phyloP scores from a whole-genome alignment of 2,888 invertebrate genomes.

The Fragum whitleyi region DNA sequence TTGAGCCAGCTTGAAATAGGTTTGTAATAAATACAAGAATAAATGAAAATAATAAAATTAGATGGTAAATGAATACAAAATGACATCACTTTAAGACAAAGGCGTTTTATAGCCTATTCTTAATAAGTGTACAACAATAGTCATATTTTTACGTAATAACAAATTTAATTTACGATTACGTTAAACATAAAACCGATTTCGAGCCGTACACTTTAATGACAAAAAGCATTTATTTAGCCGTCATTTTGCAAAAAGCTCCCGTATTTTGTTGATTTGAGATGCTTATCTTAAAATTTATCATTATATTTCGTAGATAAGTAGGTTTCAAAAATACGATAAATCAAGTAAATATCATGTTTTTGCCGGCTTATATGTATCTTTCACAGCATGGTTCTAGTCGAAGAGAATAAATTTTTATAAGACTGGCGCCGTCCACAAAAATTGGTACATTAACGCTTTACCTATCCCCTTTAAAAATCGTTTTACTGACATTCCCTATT shows the following conservation, averaged over 20 bases:
- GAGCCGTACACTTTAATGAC: conserved; percentile 34
- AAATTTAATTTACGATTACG: neutral
- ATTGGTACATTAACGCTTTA: neutral
- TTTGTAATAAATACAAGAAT: too few species aligned
- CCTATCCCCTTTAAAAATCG: neutral
- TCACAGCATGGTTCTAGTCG: conserved; percentile 37
- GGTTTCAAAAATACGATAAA: conserved; percentile 58
- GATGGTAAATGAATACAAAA: too few species aligned
- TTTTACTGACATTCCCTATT: too few species aligned
- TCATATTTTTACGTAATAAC: conserved; percentile 9
- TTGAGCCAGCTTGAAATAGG: too few species aligned
- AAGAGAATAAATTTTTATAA: conserved; percentile 50
- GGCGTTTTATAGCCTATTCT: too few species aligned
- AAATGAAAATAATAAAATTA: too few species aligned
- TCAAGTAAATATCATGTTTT: conserved; percentile 56
- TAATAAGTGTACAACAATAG: neutral
- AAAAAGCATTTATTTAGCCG: conserved; percentile 38
- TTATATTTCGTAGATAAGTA: conserved; percentile 54
- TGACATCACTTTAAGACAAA: too few species aligned
- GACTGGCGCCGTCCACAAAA: conserved; percentile 50
- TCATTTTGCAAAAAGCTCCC: conserved; percentile 18
- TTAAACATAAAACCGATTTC: conserved; percentile 11
- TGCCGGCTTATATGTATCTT: conserved; percentile 55
- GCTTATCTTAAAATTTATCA: conserved; percentile 52
- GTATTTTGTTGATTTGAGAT: conserved; percentile 35